Percentiles rank a stretch among this genome's conserved stretches.
Conservation (phyloP, 2,888 invertebrate species). For the Pinctada fucata region DNA sequence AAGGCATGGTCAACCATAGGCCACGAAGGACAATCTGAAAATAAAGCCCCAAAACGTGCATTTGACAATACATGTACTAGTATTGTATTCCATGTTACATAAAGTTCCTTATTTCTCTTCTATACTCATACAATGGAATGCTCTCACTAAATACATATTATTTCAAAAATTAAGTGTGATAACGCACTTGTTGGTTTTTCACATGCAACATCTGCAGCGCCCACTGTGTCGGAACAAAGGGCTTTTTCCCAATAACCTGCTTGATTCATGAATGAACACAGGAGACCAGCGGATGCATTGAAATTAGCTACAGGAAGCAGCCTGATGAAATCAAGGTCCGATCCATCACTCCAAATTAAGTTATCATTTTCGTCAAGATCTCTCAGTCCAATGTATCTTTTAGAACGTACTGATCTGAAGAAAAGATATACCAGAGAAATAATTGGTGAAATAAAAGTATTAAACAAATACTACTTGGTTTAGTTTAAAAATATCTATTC, state of each 20-base stretch:
- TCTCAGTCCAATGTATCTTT: conserved; percentile 7
- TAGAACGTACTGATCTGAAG: background rate
- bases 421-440: too few relatives aligned
- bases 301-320: conserved; percentile 1
- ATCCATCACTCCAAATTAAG: conserved; percentile 7
- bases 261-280: conserved; percentile 8
- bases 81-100: too few relatives aligned
- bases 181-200: conserved; percentile 26
- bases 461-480: too few relatives aligned
- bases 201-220: background rate
- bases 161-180: background rate
- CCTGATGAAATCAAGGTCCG: background rate
- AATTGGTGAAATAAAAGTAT: too few relatives aligned
- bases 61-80: too few relatives aligned
- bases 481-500: too few relatives aligned
- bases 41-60: background rate
- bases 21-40: conserved; percentile 16
- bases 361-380: background rate
- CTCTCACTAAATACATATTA: background rate
- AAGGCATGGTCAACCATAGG: conserved; percentile 17
- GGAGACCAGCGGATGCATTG: background rate
- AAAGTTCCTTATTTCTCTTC: too few relatives aligned
- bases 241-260: conserved; percentile 17
- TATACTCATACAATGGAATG: too few relatives aligned
- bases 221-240: background rate